These are phyloP conservation scores for Ammodytes marinus DNA, from an alignment of 2,113 vertebrate species.

Conservation along the genomic window DNA sequence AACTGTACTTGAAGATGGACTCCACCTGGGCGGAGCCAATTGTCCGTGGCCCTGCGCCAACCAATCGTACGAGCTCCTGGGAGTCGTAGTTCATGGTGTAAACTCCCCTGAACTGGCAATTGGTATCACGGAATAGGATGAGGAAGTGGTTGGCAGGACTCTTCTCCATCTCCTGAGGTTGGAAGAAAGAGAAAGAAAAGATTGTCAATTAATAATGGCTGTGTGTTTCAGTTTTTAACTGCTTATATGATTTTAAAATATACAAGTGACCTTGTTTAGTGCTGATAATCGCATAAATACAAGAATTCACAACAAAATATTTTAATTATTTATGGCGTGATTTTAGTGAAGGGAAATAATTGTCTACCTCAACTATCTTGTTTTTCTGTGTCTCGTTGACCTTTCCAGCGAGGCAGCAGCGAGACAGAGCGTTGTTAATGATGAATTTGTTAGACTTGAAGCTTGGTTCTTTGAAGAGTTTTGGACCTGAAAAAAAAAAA, in stretches of 20 bases:
- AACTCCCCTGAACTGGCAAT: constrained; percentile 92
- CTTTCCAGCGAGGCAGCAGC: constrained; percentile 93
- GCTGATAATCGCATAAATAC: not conserved
- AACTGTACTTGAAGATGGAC: constrained; percentile 94
- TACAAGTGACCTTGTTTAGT: not conserved
- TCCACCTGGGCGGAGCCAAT: constrained; percentile 87
- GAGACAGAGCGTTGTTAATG: constrained; percentile 92
- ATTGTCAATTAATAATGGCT: not conserved
- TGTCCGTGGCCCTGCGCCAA: constrained; percentile 87
- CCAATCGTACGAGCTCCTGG: constrained; percentile 87
- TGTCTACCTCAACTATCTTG: constrained; percentile 90
- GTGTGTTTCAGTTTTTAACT: not conserved
- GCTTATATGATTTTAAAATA: not conserved
- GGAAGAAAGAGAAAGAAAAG: not conserved
- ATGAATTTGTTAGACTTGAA: constrained; percentile 96
- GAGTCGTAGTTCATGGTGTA: constrained; percentile 88
- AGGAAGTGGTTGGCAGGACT: constrained; percentile 93
- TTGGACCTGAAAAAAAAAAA: constrained; percentile 84
- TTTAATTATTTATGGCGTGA: not conserved
- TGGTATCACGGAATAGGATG: constrained; percentile 92
- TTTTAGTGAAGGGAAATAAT: not conserved
- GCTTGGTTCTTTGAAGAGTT: constrained; percentile 93
- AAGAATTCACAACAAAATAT: not conserved
- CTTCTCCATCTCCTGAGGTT: constrained; percentile 90
- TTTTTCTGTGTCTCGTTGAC: constrained; percentile 93